phyloP scores from a whole-genome alignment of 2,113 vertebrate species.

The Carassius carassius region DNA sequence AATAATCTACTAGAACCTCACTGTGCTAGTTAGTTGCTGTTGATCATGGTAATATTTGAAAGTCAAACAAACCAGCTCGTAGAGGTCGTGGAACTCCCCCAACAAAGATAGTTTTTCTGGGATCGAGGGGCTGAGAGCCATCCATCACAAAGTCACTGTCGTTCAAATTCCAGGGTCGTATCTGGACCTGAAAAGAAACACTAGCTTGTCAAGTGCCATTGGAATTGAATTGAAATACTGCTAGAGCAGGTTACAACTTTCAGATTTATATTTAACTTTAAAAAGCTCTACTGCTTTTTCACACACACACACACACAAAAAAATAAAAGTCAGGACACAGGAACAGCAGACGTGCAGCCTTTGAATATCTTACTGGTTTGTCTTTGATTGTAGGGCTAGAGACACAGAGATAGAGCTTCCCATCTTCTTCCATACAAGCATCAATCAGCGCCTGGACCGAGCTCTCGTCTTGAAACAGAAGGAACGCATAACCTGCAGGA shows the following conservation, averaged over 20 bases:
- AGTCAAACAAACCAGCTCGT: constrained; percentile 84
- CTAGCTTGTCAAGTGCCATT: not conserved
- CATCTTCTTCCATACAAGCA: constrained; percentile 97
- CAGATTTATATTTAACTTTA: constrained; percentile 53
- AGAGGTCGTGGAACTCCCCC: constrained; percentile 97
- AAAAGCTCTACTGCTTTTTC: constrained; percentile 16
- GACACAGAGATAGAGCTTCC: constrained; percentile 97
- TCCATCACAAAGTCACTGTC: constrained; percentile 99
- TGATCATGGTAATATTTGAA: not conserved
- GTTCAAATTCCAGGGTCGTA: constrained; percentile 98
- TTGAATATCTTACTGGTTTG: constrained; percentile 86
- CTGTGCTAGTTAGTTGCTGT: too few relatives aligned
- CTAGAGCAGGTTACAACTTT: not conserved
- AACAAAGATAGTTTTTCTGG: constrained; percentile 98
- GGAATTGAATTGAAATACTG: too few relatives aligned
- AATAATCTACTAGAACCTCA: too few relatives aligned
- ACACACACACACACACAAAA: too few relatives aligned
- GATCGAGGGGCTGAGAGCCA: constrained; percentile 96
- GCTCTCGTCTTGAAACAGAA: constrained; percentile 99
- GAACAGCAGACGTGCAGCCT: constrained; percentile 9
- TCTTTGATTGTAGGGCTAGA: constrained; percentile 99
- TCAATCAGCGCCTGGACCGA: constrained; percentile 98
- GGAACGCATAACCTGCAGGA: constrained; percentile 91
- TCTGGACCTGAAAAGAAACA: constrained; percentile 85
- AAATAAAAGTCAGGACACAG: not conserved